Percentiles rank a stretch among this genome's conserved stretches.
phyloP scores from a whole-genome alignment of 2,888 invertebrate genomes.

The Macaria notata region DNA sequence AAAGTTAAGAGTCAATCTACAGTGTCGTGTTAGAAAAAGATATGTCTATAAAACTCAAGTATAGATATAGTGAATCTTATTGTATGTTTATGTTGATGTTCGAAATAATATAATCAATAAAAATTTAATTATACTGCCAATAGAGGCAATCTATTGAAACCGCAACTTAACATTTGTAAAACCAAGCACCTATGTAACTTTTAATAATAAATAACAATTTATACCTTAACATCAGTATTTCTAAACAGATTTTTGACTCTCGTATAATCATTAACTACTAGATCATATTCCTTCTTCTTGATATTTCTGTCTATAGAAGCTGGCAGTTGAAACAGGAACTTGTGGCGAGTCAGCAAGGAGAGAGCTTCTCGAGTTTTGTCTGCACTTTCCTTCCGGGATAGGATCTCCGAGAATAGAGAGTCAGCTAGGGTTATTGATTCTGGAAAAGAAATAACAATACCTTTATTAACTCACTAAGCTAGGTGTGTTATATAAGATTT shows the following conservation, averaged over 20 bases:
- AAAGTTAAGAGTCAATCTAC: too few relatives aligned
- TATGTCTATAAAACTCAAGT: too few relatives aligned
- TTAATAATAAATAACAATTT: constrained; percentile 14
- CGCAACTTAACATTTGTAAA: too few relatives aligned
- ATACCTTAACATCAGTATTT: constrained; percentile 92
- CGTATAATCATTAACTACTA: constrained; percentile 98
- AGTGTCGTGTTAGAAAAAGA: too few relatives aligned
- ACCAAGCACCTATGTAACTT: too few relatives aligned
- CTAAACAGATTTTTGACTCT: constrained; percentile 97
- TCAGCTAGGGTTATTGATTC: constrained; percentile 96
- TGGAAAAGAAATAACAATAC: constrained; percentile 56
- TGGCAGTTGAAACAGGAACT: constrained; percentile 97
- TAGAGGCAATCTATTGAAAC: too few relatives aligned
- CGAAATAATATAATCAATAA: too few relatives aligned
- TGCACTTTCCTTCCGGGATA: constrained; percentile 95
- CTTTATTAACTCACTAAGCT: too few relatives aligned
- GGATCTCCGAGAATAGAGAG: constrained; percentile 95
- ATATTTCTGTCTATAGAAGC: constrained; percentile 97
- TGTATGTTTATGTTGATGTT: too few relatives aligned
- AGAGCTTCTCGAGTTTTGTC: constrained; percentile 98
- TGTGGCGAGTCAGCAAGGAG: constrained; percentile 95
- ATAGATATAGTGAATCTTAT: too few relatives aligned
- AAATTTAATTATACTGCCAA: too few relatives aligned
- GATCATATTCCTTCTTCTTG: constrained; percentile 96
- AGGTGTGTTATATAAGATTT: too few relatives aligned